Percentiles rank a stretch among this genome's conserved stretches.
These are phyloP conservation scores for Chloroceryle aenea DNA, from an alignment of 2,113 vertebrate genomes.

Conservation along the genomic window DNA sequence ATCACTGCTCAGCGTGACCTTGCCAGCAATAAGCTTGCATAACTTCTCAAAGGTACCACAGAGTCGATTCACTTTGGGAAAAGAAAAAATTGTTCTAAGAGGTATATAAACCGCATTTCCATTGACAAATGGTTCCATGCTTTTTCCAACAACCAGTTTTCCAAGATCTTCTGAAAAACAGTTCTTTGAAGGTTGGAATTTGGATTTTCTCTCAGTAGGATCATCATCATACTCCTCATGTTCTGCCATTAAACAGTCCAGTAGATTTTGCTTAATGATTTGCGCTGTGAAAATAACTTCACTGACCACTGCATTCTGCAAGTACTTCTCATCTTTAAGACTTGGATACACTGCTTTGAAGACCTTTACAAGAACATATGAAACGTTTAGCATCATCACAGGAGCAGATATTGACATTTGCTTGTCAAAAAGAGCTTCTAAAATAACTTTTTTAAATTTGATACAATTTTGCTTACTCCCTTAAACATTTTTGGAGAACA, in stretches of 20 bases:
- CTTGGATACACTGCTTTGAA: conserved; percentile 89
- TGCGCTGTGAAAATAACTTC: conserved; percentile 82
- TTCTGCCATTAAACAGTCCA: conserved; percentile 1
- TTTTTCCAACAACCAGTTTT: neutral
- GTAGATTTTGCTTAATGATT: conserved; percentile 70
- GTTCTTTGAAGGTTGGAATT: neutral
- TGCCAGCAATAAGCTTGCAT: conserved; percentile 68
- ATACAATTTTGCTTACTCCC: neutral
- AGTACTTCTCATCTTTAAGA: conserved; percentile 86
- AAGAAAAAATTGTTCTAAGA: conserved; percentile 79
- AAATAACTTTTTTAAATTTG: neutral
- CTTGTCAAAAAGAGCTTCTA: neutral
- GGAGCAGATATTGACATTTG: neutral
- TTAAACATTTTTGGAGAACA: neutral
- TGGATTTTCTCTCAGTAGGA: neutral
- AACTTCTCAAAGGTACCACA: conserved; percentile 78
- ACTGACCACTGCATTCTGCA: conserved; percentile 77
- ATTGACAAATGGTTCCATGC: conserved; percentile 50
- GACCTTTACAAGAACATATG: conserved; percentile 74
- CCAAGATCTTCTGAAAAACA: neutral
- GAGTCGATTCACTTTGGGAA: conserved; percentile 79
- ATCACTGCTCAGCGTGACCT: conserved; percentile 76
- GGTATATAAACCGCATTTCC: conserved; percentile 79
- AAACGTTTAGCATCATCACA: neutral
- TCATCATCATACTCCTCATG: neutral